phyloP scores from a whole-genome alignment of 2,888 invertebrate genomes.

The Lasius fuliginosus region DNA sequence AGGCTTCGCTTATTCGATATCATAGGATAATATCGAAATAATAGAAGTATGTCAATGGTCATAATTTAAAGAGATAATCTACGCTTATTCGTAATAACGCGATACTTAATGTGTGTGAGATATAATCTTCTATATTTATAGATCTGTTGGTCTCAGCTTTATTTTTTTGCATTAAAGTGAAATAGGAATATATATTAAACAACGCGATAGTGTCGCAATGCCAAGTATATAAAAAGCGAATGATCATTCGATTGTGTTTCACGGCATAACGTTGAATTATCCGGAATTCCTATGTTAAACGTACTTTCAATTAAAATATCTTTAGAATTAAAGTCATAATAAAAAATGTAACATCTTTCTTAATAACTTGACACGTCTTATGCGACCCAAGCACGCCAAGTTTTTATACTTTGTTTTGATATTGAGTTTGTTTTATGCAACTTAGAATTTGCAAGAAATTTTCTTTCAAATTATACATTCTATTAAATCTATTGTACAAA shows the following conservation, averaged over 20 bases:
- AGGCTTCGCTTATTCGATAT: not conserved
- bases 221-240: not conserved
- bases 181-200: not conserved
- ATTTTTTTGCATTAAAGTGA: not conserved
- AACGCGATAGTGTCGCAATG: not conserved
- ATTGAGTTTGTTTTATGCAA: too few species aligned
- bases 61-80: slow-evolving; percentile 19
- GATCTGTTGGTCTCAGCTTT: not conserved
- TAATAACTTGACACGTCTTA: too few species aligned
- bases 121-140: not conserved
- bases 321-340: not conserved
- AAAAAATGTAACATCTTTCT: too few species aligned
- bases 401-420: too few species aligned
- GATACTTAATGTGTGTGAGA: not conserved
- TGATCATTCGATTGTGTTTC: not conserved
- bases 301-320: not conserved
- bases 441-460: too few species aligned
- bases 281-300: not conserved
- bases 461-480: too few species aligned
- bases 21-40: not conserved
- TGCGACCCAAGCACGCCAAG: too few species aligned
- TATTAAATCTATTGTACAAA: too few species aligned
- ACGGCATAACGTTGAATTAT: not conserved
- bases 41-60: not conserved
- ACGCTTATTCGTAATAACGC: not conserved